Conservation (phyloP, 2,888 invertebrate genomes). For the Cepaea hortensis region DNA sequence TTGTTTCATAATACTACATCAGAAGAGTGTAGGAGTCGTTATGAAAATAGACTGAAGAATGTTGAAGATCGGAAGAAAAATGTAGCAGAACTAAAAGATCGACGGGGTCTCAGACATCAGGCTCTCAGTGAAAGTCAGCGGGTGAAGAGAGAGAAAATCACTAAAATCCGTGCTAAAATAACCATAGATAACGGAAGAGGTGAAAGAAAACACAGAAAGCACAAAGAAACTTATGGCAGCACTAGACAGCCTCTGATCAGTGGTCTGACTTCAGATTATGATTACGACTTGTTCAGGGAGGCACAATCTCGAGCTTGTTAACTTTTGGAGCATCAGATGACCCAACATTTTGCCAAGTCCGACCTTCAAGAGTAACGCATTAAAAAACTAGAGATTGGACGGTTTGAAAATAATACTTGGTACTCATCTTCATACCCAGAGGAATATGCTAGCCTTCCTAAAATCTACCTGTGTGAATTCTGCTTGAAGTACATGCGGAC, state of each 20-base stretch:
- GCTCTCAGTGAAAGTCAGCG: conserved; percentile 71
- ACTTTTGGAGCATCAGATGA: conserved; percentile 89
- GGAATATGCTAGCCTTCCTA: conserved; percentile 91
- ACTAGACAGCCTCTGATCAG: conserved; percentile 72
- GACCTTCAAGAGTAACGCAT: conserved; percentile 81
- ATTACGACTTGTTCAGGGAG: conserved; percentile 90
- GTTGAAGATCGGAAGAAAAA: conserved; percentile 64
- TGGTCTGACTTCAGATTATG: conserved; percentile 83
- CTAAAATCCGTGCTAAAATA: conserved; percentile 60
- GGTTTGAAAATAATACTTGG: conserved; percentile 98
- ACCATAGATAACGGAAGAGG: conserved; percentile 65
- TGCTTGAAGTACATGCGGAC: conserved; percentile 95
- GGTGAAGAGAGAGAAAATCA: conserved; percentile 61
- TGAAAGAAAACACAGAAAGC: conserved; percentile 65
- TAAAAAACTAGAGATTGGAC: conserved; percentile 94
- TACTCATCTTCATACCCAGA: conserved; percentile 85
- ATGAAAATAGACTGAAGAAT: conserved; percentile 67
- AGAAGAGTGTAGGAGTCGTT: conserved; percentile 80
- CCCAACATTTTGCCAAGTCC: conserved; percentile 79
- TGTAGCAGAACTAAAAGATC: conserved; percentile 64
- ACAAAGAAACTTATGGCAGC: conserved; percentile 68
- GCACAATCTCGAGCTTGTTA: conserved; percentile 94
- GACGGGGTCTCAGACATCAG: conserved; percentile 67
- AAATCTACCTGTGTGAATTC: conserved; percentile 96
- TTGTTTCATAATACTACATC: conserved; percentile 90